Evolutionary conservation across 2,888 invertebrate genomes (phyloP), one percentile per base, ranked within the genome.

Genomic region (Helicoverpa assulta): DNA sequence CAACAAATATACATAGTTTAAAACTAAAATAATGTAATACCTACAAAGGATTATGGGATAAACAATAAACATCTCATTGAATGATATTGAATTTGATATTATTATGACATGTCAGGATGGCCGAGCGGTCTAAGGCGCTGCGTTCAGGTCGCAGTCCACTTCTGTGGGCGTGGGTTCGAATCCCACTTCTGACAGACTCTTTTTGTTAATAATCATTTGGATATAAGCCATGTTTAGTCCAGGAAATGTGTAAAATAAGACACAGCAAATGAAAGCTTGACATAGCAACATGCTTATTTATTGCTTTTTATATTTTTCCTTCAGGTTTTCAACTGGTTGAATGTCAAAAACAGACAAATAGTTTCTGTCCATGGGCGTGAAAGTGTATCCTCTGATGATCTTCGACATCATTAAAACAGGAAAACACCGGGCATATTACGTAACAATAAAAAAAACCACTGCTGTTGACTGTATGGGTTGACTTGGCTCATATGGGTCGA

Each of bases 71-170:
- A 18, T 16, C 47, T 40, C 2, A 7, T 37, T 18, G 72, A 50
- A 77, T 62, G 72, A 73, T 50, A 73, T 47, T 71, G 0, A 60
- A 73, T 77, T 73, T 73, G 12, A 2, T 0, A 0, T 0, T 0
- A 0, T 0, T 0, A 0, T 4, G 5, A 4, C 5, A 77, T 0
- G 73, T 73, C 73, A 73, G 73, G 73, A 73, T 73, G 73, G 73
- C 73, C 73, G 73, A 73, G 73, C 73, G 73, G 73, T 73, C 73
- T 73, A 73, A 73, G 73, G 73, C 73, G 73, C 73, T 73, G 73
- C 73, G 73, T 73, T 73, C 73, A 73, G 73, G 73, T 73, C 73
- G 73, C 73, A 73, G 73, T 73, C 73, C 73, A 73, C 73, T 73
- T 73, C 73, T 73, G 73, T 73, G 73, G 73, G 73, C 73, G 73